Base-by-base conservation (phyloP, 1,140 invertebrate species). In the Philaenus spumarius region DNA sequence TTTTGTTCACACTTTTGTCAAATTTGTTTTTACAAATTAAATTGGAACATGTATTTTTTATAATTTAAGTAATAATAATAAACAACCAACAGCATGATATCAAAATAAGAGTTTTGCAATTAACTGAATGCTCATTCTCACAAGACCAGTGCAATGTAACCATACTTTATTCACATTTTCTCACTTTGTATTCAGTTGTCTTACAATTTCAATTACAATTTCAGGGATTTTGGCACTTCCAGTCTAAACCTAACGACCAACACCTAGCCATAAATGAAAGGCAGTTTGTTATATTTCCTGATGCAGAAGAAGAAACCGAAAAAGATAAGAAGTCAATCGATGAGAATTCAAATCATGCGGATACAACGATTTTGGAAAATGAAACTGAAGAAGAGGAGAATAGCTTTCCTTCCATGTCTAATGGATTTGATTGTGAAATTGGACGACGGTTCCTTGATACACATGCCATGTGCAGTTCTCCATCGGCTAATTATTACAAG, bases 401-500 rank as follows among this genome's bases (percentile, higher is more conserved):
- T 12, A 46, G 40, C 12, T 35, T 42, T 22, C 19, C 48, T 17
- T 34, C 51, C 12, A 64, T 64, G 46, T 42, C 55, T 2, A 65
- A 58, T 26, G 60, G 59, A 1, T 50, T 60, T 46, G 66, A 73
- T 34, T 50, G 58, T 22, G 73, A 72, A 52, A 61, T 65, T 1
- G 68, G 68, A n/a, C 62, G 67, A 15, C 63, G 67, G 19, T 88
- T 87, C 66, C 67, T 88, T 19, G 86, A 89, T 62, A 85, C 84
- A 2, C 82, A 84, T 60, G 80, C 78, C 14, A 87, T 87, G 85
- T 85, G 82, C 62, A 83, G 80, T 62, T 87, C 84, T 6, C 86
- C 86, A 0, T 87, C 86, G 19, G 86, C 86, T 0, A 89, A 89
- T 73, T 89, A 89, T 70, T 90, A 89, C 67, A 83, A 87, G 59